Evolutionary conservation across 2,113 vertebrate genomes (phyloP), one percentile per base, ranked within the genome.

Genomic region (Osmerus mordax): DNA sequence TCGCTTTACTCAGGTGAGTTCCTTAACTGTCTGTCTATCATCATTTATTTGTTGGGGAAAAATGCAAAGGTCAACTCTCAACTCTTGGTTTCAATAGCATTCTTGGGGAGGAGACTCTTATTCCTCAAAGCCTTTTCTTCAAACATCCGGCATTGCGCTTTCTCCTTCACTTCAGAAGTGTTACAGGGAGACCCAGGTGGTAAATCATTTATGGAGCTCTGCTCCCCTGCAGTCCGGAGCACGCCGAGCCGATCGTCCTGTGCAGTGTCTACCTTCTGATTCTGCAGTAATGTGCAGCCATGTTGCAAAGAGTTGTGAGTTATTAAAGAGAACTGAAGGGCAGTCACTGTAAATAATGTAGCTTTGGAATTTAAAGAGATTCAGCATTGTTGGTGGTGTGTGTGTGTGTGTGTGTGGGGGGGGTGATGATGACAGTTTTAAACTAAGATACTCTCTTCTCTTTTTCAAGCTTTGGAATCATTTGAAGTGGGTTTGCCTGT

Each of bases 161-260:
- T 66, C 54, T 61, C 47, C 51, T 18, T 60, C 36, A 67, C 21
- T 69, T 68, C 67, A 56, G 36, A 60, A 69, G 69, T 16, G 67
- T 77, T n/a, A 14, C 54, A 77, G 75, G 71, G 65, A 77, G 65
- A 74, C 29, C 14, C 69, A 72, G 75, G 59, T 41, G 70, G 70
- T 78, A 52, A 76, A 81, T 78, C 56, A 75, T 78, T 76, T 41
- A 78, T 68, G 76, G 68, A 75, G 70, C 70, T 36, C 5, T 21
- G 28, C 54, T 41, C 68, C 68, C 68, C 68, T 70, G 68, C 56
- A 70, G 56, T 70, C 68, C 32, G 6, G 13, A 67, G 47, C 51
- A 28, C 1, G 14, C n/a, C 70, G 19, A 64, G 3, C 53, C 70
- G 71, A 15, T 13, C 23, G 18, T 8, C 0, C 23, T 25, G 41